These are phyloP conservation scores for Lysiphlebus fabarum DNA, from an alignment of 1,140 invertebrate species.

Conservation along the genomic window DNA sequence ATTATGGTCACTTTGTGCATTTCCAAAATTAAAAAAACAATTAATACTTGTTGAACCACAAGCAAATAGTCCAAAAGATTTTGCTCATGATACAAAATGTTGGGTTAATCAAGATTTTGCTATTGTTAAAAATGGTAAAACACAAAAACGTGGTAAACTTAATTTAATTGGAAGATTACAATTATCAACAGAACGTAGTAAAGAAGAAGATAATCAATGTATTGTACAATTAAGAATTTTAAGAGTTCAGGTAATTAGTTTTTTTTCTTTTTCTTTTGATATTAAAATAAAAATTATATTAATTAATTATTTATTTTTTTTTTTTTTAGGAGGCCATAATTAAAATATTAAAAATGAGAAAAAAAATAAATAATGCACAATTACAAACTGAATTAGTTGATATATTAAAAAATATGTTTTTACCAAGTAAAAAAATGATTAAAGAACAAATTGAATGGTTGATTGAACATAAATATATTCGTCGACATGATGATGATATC, in stretches of 20 bases:
- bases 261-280: neutral
- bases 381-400: constrained; percentile 95
- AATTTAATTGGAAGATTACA: constrained; percentile 94
- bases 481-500: constrained; percentile 93
- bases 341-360: constrained; percentile 98
- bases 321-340: constrained; percentile 88
- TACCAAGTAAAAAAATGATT: constrained; percentile 98
- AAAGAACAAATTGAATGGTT: constrained; percentile 99
- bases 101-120: constrained; percentile 98
- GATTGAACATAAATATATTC: constrained; percentile 98
- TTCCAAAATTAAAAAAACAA: constrained; percentile 94
- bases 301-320: constrained; percentile 17
- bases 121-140: constrained; percentile 89
- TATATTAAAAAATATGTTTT: constrained; percentile 98
- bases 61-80: constrained; percentile 87
- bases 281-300: constrained; percentile 14
- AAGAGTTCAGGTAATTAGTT: constrained; percentile 66
- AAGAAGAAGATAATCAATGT: constrained; percentile 95
- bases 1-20: constrained; percentile 96
- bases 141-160: constrained; percentile 87
- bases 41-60: constrained; percentile 77
- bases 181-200: constrained; percentile 90
- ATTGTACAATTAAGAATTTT: constrained; percentile 94
- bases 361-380: constrained; percentile 88
- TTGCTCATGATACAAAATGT: constrained; percentile 88